Evolutionary conservation across 2,113 vertebrate species (phyloP).

Genomic region (Pachycephala philippinensis): DNA sequence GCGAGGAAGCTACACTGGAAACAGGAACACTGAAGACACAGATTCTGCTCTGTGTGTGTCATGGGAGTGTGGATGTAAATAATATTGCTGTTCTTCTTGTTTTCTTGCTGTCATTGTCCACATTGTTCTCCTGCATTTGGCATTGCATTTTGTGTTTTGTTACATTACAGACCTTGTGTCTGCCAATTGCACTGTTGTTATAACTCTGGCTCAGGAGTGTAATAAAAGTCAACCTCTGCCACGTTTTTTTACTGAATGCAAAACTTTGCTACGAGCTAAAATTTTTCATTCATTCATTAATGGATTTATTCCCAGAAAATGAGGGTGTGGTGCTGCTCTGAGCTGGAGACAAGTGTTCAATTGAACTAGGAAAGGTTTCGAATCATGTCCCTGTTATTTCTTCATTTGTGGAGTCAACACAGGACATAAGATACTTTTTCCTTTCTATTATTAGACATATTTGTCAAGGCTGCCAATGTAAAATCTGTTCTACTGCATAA

Average conservation of each 20-base stretch:
- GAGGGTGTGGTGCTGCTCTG: conserved; percentile 32
- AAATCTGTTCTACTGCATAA: background rate
- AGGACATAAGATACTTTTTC: background rate
- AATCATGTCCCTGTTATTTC: background rate
- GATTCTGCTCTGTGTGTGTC: background rate
- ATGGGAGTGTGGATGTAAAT: background rate
- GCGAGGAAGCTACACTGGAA: background rate
- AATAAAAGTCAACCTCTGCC: background rate
- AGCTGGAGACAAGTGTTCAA: background rate
- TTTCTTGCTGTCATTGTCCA: background rate
- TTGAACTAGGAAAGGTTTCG: background rate
- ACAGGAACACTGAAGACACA: background rate
- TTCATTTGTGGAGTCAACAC: background rate
- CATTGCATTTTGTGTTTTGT: background rate
- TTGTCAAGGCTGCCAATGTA: background rate
- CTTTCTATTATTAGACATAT: conserved; percentile 15
- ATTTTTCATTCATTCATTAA: conserved; percentile 5
- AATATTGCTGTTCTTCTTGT: background rate
- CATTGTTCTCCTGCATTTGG: background rate
- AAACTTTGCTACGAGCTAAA: background rate
- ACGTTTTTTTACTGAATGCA: background rate
- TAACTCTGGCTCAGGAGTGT: background rate
- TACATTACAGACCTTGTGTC: background rate
- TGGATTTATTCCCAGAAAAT: conserved; percentile 57
- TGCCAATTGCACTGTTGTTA: background rate